These are phyloP conservation scores for Leptinotarsa lineolata DNA, from an alignment of 1,140 invertebrate genomes.

Conservation along the genomic window DNA sequence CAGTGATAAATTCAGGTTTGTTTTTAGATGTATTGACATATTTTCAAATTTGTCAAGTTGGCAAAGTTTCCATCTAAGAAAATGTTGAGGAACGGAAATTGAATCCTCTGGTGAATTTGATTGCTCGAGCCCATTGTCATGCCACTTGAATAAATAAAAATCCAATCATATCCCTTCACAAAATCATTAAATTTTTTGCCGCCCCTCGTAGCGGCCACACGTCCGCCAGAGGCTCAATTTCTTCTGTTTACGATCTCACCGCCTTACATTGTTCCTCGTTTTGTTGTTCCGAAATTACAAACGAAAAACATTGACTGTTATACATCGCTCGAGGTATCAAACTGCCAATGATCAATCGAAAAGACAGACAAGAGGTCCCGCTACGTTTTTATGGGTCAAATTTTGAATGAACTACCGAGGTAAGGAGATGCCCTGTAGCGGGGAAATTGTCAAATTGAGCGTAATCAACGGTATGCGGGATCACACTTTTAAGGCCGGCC, in stretches of 20 bases:
- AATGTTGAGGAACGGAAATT: too few species aligned
- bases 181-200: not conserved
- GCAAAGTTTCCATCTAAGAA: too few species aligned
- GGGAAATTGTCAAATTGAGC: constrained; percentile 13
- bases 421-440: constrained; percentile 1
- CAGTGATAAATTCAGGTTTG: too few species aligned
- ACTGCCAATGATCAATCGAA: constrained; percentile 19
- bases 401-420: constrained; percentile 14
- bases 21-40: too few species aligned
- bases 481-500: too few species aligned
- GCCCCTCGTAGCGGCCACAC: not conserved
- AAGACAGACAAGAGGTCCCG: not conserved
- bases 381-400: constrained; percentile 19
- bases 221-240: not conserved
- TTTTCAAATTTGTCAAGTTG: too few species aligned
- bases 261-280: constrained; percentile 12
- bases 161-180: too few species aligned
- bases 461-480: not conserved
- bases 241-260: constrained; percentile 5
- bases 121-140: too few species aligned
- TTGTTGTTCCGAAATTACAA: constrained; percentile 12
- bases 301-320: not conserved
- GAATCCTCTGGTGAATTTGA: too few species aligned
- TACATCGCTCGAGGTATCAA: not conserved
- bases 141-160: too few species aligned